These are phyloP conservation scores for Acanthacorydalis orientalis DNA, from an alignment of 2,888 invertebrate genomes.

Conservation along the genomic window DNA sequence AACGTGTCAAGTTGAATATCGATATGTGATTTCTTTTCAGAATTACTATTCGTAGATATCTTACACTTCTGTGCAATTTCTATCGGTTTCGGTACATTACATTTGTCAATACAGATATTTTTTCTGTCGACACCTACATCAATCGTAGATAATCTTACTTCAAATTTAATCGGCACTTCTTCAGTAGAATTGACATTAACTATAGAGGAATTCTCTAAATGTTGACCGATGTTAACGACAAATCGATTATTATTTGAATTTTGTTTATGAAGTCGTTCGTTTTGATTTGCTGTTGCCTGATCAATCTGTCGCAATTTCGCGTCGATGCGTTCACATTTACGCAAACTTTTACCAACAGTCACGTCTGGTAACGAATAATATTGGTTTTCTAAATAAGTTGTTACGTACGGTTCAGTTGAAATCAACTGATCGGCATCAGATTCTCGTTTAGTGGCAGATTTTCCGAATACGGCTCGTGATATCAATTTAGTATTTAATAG, in stretches of 20 bases:
- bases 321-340: slow-evolving; percentile 55
- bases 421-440: slow-evolving; percentile 12
- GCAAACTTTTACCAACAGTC: slow-evolving; percentile 47
- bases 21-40: neutral
- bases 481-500: slow-evolving; percentile 2
- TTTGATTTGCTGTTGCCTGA: slow-evolving; percentile 12
- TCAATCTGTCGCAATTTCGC: slow-evolving; percentile 40
- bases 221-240: slow-evolving; percentile 26
- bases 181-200: slow-evolving; percentile 6
- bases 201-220: slow-evolving; percentile 24
- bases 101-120: neutral
- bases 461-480: slow-evolving; percentile 1
- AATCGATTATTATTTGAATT: slow-evolving; percentile 20
- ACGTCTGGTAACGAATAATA: slow-evolving; percentile 57
- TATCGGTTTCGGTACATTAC: slow-evolving; percentile 4
- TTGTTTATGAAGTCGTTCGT: slow-evolving; percentile 5
- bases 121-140: neutral
- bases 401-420: slow-evolving; percentile 7
- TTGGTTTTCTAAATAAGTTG: slow-evolving; percentile 42
- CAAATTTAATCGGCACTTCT: slow-evolving; percentile 23
- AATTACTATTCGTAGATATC: slow-evolving; percentile 1
- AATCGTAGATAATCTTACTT: slow-evolving; percentile 12
- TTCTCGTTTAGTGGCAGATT: neutral
- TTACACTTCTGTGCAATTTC: slow-evolving; percentile 5
- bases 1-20: slow-evolving; percentile 5